Percentiles rank a stretch among this genome's conserved stretches.
Evolutionary conservation across 2,888 invertebrate genomes (phyloP).

Genomic region (Nemurella pictetii): DNA sequence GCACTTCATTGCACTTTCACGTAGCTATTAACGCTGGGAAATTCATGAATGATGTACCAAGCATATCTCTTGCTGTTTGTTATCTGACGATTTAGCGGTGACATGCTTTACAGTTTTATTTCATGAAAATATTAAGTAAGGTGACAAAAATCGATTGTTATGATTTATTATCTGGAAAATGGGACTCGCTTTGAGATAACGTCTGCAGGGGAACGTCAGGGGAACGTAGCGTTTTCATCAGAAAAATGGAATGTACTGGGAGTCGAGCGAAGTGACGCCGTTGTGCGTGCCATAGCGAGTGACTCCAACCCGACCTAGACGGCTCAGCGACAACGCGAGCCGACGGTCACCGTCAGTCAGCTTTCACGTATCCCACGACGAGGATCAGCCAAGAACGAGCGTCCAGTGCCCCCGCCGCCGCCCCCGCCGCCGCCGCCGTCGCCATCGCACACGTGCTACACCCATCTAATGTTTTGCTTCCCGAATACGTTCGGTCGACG

Average conservation of each 20-base stretch:
- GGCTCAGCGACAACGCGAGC: background rate
- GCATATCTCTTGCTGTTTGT: background rate
- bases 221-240: background rate
- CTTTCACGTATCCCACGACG: background rate
- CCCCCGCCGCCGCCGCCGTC: background rate
- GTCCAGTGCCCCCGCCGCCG: background rate
- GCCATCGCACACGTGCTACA: too few relatives aligned
- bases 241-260: background rate
- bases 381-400: background rate
- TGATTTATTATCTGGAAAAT: background rate
- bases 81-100: background rate
- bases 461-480: constrained; percentile 55
- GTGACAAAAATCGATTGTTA: background rate
- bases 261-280: background rate
- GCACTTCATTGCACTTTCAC: background rate
- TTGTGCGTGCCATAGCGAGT: background rate
- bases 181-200: background rate
- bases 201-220: background rate
- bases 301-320: background rate
- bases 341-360: background rate
- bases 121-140: background rate
- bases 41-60: background rate
- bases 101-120: background rate
- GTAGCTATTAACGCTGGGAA: background rate
- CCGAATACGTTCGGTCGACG: constrained; percentile 55